phyloP scores from a whole-genome alignment of 2,113 vertebrate species.

The Hymenochirus boettgeri region DNA sequence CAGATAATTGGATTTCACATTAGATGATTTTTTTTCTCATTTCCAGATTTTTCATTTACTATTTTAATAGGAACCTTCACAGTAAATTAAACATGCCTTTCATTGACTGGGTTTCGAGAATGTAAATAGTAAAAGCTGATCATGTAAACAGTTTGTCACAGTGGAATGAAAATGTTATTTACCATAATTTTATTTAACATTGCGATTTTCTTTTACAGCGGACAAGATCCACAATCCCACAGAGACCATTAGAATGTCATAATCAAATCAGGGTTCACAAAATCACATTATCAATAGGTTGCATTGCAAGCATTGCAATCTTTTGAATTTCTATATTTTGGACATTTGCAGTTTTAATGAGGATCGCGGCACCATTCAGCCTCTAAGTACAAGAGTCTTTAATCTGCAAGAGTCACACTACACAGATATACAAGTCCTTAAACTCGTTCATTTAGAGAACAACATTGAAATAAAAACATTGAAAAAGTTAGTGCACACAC shows the following conservation, averaged over 20 bases:
- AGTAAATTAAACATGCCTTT: not conserved
- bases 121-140: not conserved
- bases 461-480: too few species aligned
- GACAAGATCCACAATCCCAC: conserved; percentile 30
- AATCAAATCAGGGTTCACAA: conserved; percentile 29
- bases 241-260: conserved; percentile 29
- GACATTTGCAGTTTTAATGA: conserved; percentile 2
- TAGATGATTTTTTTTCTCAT: too few species aligned
- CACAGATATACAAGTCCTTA: too few species aligned
- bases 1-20: too few species aligned
- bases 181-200: conserved; percentile 20
- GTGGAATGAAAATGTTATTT: conserved; percentile 30
- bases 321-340: conserved; percentile 31
- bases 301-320: conserved; percentile 28
- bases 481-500: too few species aligned
- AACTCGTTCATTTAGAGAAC: too few species aligned
- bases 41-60: too few species aligned
- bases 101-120: not conserved
- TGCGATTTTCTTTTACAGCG: conserved; percentile 15
- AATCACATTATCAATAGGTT: conserved; percentile 27
- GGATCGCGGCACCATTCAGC: not conserved
- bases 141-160: conserved; percentile 13
- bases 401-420: not conserved
- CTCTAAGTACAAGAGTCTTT: not conserved
- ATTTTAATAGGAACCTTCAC: too few species aligned